Evolutionary conservation across 2,113 vertebrate genomes (phyloP).

Genomic region (Dasypus novemcinctus): DNA sequence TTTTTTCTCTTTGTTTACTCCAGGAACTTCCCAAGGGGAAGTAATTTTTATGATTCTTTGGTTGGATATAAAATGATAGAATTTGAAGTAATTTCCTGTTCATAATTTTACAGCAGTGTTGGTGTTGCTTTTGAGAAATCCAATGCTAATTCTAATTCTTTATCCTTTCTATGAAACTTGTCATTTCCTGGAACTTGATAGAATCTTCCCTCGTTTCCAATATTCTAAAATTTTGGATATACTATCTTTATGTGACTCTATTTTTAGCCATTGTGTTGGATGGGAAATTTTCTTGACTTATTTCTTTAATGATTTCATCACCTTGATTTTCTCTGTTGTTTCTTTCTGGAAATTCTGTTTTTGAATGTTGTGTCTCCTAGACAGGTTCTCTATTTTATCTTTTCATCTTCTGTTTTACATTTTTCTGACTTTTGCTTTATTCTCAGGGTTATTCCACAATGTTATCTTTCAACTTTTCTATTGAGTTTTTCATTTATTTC

Average conservation of each 20-base stretch:
- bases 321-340: neutral
- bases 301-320: neutral
- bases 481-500: slow-evolving; percentile 40
- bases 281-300: slow-evolving; percentile 24
- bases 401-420: neutral
- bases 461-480: neutral
- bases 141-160: slow-evolving; percentile 13
- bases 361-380: neutral
- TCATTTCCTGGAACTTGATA: neutral
- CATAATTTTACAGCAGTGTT: neutral
- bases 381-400: slow-evolving; percentile 10
- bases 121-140: neutral
- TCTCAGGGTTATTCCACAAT: neutral
- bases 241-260: neutral
- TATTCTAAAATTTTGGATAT: neutral
- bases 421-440: neutral
- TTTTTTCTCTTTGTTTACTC: neutral
- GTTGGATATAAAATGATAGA: slow-evolving; percentile 15
- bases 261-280: neutral
- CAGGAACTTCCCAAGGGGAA: neutral
- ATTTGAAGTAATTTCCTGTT: slow-evolving; percentile 37
- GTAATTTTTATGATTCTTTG: neutral
- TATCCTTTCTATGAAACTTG: neutral
- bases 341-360: neutral
- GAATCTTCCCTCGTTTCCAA: neutral